Conservation (phyloP, 1,140 invertebrate genomes). For the Drosophila lini region DNA sequence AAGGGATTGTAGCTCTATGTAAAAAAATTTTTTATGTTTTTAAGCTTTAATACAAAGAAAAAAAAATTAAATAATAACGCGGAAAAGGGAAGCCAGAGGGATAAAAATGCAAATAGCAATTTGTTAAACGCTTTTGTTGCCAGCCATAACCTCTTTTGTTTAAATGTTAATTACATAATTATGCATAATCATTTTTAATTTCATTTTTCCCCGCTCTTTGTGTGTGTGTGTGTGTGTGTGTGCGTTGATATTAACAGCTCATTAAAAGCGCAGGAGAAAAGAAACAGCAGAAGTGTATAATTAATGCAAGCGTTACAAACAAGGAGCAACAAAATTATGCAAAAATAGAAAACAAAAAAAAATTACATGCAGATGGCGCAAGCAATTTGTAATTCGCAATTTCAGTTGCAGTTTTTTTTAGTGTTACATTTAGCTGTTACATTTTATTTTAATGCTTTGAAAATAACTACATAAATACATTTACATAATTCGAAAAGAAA, state of each 20-base stretch:
- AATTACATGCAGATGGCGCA: constrained; percentile 21
- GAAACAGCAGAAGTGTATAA: constrained; percentile 59
- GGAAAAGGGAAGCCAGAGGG: constrained; percentile 5
- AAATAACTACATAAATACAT: constrained; percentile 14
- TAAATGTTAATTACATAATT: constrained; percentile 84
- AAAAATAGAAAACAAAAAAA: constrained; percentile 22
- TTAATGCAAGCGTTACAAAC: constrained; percentile 65
- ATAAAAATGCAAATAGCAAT: constrained; percentile 65
- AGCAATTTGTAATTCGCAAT: constrained; percentile 34
- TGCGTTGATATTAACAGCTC: constrained; percentile 77
- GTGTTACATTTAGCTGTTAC: background rate
- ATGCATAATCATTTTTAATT: constrained; percentile 78
- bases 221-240: constrained; percentile 13
- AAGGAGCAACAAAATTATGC: constrained; percentile 66
- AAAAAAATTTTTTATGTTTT: background rate
- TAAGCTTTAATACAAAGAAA: background rate
- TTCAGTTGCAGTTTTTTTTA: constrained; percentile 36
- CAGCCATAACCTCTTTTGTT: constrained; percentile 76
- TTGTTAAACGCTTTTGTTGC: constrained; percentile 74
- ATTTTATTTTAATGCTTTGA: constrained; percentile 2
- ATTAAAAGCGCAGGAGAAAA: constrained; percentile 68
- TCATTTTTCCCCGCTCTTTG: constrained; percentile 26
- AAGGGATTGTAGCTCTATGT: background rate
- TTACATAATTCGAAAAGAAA: background rate
- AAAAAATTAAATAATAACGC: constrained; percentile 2